A percentile compares a stretch with the other conserved stretches of the same genome.
These are phyloP conservation scores for Proteles cristata DNA, from an alignment of 2,113 vertebrate species.

Conservation along the genomic window DNA sequence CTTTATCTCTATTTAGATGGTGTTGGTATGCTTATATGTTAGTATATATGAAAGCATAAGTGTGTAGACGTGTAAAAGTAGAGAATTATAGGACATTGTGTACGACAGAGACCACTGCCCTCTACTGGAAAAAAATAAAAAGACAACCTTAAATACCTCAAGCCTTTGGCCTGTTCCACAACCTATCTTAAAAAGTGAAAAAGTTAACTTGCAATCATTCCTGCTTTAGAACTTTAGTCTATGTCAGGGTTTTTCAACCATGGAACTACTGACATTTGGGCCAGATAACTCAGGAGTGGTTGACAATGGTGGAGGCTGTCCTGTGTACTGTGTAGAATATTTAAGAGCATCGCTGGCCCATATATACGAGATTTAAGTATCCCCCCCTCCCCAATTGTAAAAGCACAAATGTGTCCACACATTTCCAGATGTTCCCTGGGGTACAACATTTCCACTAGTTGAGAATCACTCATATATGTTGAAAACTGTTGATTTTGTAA, in stretches of 20 bases:
- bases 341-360: background rate
- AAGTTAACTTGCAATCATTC: background rate
- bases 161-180: background rate
- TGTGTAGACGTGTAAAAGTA: background rate
- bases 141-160: background rate
- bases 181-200: background rate
- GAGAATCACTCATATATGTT: background rate
- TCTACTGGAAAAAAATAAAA: conserved; percentile 53
- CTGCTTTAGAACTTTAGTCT: conserved; percentile 16
- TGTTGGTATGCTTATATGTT: background rate
- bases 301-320: background rate
- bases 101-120: conserved; percentile 30
- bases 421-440: background rate
- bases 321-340: background rate
- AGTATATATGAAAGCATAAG: background rate
- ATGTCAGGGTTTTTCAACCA: background rate
- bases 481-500: background rate
- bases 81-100: background rate
- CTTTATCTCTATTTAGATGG: background rate
- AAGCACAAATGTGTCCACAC: background rate
- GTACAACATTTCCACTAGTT: background rate
- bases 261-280: background rate
- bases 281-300: background rate
- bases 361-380: background rate
- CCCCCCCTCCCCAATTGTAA: background rate